Base-by-base conservation (phyloP, 2,888 invertebrate genomes). In the Pollenia labialis region DNA sequence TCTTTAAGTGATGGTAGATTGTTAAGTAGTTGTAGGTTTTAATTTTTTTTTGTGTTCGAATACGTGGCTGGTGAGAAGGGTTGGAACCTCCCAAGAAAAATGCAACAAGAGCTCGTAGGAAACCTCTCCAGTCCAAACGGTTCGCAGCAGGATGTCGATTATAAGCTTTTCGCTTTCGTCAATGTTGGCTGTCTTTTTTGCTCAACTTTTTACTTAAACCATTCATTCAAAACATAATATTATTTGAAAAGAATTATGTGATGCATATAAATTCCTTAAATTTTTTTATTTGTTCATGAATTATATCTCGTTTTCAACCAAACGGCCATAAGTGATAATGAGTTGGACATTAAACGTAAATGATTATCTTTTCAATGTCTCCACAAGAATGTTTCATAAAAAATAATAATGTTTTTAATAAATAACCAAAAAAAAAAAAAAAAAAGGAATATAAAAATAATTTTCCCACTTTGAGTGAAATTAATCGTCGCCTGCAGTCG, bases 321-420 rank as follows among this genome's bases (percentile, higher is more conserved):
- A 87, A 81, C 77, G 74, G 68, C 81, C 77, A 77, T 71, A 87
- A 87, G 87, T 81, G 87, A 77, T 87, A 87, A 87, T 87, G 87
- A 87, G 87, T 76, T 87, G 87, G 62, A 62, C 76, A 87, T 85
- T 85, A 87, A 87, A 87, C 9, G 81, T 85, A 81, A 87, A 87
- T 87, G 60, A 87, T 87, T 68, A 87, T 77, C 87, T 81, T 87
- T 87, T 87, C 87, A 87, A 87, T 87, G 87, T 87, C 87, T 85
- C 87, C 87, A 77, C 87, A 87, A 74, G 77, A 87, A 87, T 87
- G 84, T 68, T 60, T 66, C 76, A 81, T 77, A 87, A 81, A 87
- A 79, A 81, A 71, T 50, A 81, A 72, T 16, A 77, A 81, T 66
- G 60, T 71, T 52, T 71, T 23, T 54, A 54, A n/a, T 18, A 16